Evolutionary conservation across 2,797 vertebrate genomes (phyloP).

Genomic region (Xenopus petersii): DNA sequence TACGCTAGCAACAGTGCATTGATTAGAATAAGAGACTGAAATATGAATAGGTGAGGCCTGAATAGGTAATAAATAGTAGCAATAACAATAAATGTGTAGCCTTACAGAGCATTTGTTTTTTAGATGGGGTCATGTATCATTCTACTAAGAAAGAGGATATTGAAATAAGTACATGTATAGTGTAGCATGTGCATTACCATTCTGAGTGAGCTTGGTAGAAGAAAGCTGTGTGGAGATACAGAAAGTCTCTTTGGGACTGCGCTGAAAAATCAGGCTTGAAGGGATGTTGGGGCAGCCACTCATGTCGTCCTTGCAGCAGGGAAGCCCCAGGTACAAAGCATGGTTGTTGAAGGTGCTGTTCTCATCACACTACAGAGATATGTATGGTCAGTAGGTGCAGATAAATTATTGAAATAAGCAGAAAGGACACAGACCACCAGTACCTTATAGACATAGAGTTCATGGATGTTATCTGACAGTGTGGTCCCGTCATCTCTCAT

Average conservation of each 20-base stretch:
- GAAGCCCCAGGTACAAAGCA: conserved; percentile 91
- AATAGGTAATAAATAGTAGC: no score
- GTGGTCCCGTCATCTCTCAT: conserved; percentile 98
- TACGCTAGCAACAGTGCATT: no score
- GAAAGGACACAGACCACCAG: not conserved
- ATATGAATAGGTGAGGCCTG: no score
- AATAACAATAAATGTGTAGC: no score
- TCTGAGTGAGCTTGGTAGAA: conserved; percentile 97
- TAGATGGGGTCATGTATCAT: no score
- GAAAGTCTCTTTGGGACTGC: conserved; percentile 94
- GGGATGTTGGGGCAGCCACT: conserved; percentile 94
- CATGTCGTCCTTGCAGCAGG: conserved; percentile 97
- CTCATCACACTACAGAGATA: conserved; percentile 84
- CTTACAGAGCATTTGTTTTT: no score
- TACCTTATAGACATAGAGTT: conserved; percentile 98
- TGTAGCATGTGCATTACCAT: conserved; percentile 71
- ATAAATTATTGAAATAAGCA: not conserved
- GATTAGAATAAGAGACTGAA: no score
- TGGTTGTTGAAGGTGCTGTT: conserved; percentile 97
- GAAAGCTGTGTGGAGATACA: conserved; percentile 95
- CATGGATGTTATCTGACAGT: conserved; percentile 92
- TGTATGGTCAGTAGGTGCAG: conserved; percentile 1
- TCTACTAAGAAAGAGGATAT: no score
- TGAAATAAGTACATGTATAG: no score
- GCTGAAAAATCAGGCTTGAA: conserved; percentile 93